Conservation (phyloP, 2,797 vertebrate species). For the Furcifer pardalis region DNA sequence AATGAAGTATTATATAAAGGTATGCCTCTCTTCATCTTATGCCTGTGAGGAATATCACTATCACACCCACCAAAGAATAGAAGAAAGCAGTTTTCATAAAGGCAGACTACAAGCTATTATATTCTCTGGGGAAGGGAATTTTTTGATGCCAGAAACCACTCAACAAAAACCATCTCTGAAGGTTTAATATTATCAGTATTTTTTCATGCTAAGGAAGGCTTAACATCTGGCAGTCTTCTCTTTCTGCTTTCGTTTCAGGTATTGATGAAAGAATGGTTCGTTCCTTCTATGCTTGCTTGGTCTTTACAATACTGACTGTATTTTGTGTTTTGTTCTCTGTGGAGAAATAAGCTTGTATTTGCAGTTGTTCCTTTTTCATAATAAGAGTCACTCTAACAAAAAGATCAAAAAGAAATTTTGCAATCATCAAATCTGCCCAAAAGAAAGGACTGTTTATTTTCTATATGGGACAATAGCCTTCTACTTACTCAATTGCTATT, state of each 20-base stretch:
- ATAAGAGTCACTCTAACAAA: not conserved
- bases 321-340: slow-evolving; percentile 25
- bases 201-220: slow-evolving; percentile 28
- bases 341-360: slow-evolving; percentile 24
- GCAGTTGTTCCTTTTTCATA: not conserved
- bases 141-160: slow-evolving; percentile 11
- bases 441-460: not conserved
- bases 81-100: not conserved
- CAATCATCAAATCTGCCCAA: not conserved
- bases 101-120: slow-evolving; percentile 11
- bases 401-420: not conserved
- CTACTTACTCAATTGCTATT: not conserved
- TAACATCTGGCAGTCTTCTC: slow-evolving; percentile 30
- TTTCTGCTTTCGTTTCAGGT: slow-evolving; percentile 33
- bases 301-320: slow-evolving; percentile 21
- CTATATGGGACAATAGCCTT: not conserved
- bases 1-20: not conserved
- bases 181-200: slow-evolving; percentile 43
- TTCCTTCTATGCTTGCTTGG: slow-evolving; percentile 21
- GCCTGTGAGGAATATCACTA: not conserved
- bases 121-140: not conserved
- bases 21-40: not conserved
- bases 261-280: slow-evolving; percentile 7
- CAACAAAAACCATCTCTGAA: slow-evolving; percentile 13
- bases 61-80: not conserved